These are phyloP conservation scores for Podarcis cretensis DNA, from an alignment of 2,113 vertebrate species.

Conservation along the genomic window DNA sequence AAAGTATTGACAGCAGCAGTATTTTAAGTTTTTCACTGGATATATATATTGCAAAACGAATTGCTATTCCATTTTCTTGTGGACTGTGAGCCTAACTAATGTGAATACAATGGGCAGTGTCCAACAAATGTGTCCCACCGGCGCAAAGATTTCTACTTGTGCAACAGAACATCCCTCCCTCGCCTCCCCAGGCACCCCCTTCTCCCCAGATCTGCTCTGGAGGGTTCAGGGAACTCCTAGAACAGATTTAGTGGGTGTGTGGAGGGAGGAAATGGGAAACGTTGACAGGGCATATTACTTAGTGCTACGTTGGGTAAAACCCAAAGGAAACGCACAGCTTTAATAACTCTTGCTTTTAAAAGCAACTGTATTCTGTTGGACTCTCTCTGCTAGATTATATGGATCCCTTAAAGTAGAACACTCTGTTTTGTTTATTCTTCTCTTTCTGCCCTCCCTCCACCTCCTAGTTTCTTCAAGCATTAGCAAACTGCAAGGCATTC, in stretches of 20 bases:
- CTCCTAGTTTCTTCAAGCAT: background rate
- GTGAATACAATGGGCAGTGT: too few relatives aligned
- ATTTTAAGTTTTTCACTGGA: background rate
- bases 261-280: too few relatives aligned
- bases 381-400: constrained; percentile 7
- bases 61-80: background rate
- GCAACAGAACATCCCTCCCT: too few relatives aligned
- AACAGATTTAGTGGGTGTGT: too few relatives aligned
- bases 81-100: background rate
- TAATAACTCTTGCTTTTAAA: background rate
- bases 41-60: background rate
- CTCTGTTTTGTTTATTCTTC: constrained; percentile 34
- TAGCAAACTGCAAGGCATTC: background rate
- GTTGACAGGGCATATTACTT: too few relatives aligned
- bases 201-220: too few relatives aligned
- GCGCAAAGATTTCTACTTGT: too few relatives aligned
- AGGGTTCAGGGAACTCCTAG: too few relatives aligned
- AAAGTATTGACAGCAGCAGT: background rate
- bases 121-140: too few relatives aligned
- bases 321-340: background rate
- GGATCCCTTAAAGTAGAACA: background rate
- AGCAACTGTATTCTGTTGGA: background rate
- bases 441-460: background rate
- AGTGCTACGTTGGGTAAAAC: background rate
- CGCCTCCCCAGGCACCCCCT: too few relatives aligned